Evolutionary conservation across 2,888 invertebrate species (phyloP), one percentile per base, ranked within the genome.

Genomic region (Trichacis sp.): DNA sequence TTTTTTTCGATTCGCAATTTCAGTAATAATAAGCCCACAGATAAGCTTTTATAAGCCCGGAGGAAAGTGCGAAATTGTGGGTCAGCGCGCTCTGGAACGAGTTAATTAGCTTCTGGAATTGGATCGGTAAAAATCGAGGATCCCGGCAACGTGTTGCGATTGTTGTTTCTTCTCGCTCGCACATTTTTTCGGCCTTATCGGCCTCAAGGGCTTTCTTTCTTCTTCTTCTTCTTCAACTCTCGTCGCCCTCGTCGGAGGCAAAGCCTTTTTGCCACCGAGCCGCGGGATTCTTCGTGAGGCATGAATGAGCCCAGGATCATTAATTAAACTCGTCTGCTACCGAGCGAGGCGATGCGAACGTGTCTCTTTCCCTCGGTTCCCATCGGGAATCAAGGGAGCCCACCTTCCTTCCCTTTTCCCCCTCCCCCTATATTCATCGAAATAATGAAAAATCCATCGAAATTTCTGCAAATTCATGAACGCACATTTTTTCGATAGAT

Each of bases 91-190:
- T 24, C 4, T 42, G 47, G 48, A 59, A 52, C 52, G 64, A 77
- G 76, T 73, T 78, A 78, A 78, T 78, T 77, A 77, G 78, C 78
- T 78, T 72, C 78, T 77, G 77, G 78, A 78, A 78, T 78, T 77
- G 76, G 77, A 71, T 66, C 61, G 65, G 66, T 69, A 68, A 69
- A 74, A 71, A 75, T 70, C 64, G 65, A 71, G 69, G 71, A 74
- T 73, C 67, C 72, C 67, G 71, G 77, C 77, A 78, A 78, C 77
- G 77, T 72, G 73, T 68, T 67, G 70, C 72, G 73, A 75, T 77
- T 76, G 75, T 77, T 68, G 65, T 58, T 63, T 52, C 60, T 55
- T 66, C 64, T 62, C 64, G 40, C 62, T 63, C 45, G 54, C 42
- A 55, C 50, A 50, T 40, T 66, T 66, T 65, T 51, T 57, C 40